Base-by-base conservation (phyloP, 2,113 vertebrate genomes). In the Arothron firmamentum region DNA sequence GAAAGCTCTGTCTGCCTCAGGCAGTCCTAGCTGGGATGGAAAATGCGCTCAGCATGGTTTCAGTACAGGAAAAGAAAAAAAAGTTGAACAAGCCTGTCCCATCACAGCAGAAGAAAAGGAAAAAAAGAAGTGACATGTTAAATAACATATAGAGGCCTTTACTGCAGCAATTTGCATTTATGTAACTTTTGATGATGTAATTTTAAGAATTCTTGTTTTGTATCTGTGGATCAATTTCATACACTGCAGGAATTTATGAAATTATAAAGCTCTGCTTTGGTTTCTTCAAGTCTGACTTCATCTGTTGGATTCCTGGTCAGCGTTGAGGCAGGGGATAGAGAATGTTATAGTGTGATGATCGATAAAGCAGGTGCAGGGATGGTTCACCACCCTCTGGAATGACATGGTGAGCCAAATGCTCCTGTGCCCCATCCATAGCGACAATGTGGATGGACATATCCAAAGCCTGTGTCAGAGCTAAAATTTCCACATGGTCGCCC, bases 401-500 rank as follows among this genome's bases (percentile, higher is more conserved):
- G 66, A 90, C 76, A 53, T 90, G 88, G 72, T 89, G 88, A 65
- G 77, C 85, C 76, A 92, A 50, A 50, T 77, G 72, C 60, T 81
- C 75, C 0, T 67, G 83, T 10, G 91, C 84, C 2, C 68, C 87
- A 42, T 88, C 92, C 85, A 85, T 81, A 0, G 88, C 92, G 46
- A 85, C 92, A 7, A 93, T 90, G 64, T 91, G 86, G 3, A 88
- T 83, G 76, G 84, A 81, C 3, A 91, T 62, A 38, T 77, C 90
- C 75, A 94, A 72, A 0, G 92, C 92, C 62, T 92, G 89, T 0
- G 89, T 88, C 67, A 93, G 80, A 46, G 93, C 93, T 0, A 90
- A 84, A 74, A 94, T 92, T 82, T 92, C 90, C 74, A 92, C 90
- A 6, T 90, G 91, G 52, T 92, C 89, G 38, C 92, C 90, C 62